Conservation (phyloP, 2,797 vertebrate genomes). For the Acanthiza pusilla region DNA sequence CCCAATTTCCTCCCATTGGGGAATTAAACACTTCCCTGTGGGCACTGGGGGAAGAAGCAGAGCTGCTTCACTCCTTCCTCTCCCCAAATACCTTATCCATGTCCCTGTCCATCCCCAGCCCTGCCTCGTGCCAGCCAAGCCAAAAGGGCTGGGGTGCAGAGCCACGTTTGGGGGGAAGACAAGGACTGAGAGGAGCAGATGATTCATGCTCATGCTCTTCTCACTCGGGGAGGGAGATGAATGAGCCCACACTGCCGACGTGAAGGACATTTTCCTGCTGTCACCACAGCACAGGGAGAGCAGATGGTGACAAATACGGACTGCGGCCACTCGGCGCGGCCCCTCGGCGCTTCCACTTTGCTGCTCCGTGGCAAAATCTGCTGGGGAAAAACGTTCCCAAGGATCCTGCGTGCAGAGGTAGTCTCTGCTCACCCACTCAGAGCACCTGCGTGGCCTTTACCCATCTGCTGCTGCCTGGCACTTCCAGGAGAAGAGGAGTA, state of each 20-base stretch:
- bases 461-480: neutral
- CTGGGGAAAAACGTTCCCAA: neutral
- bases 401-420: neutral
- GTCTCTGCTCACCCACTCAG: neutral
- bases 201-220: neutral
- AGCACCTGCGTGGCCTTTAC: neutral
- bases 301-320: neutral
- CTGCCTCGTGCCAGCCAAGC: neutral
- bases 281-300: neutral
- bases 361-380: neutral
- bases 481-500: neutral
- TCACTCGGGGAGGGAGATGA: neutral
- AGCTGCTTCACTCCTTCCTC: neutral
- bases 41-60: neutral
- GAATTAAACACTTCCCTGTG: accelerated
- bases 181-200: neutral
- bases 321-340: neutral
- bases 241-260: accelerated
- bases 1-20: neutral
- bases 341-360: neutral
- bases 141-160: neutral
- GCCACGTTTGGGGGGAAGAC: neutral
- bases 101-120: neutral
- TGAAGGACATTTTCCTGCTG: neutral
- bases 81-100: neutral